These are phyloP conservation scores for Aphelocoma californica DNA, from an alignment of 2,797 vertebrate genomes.

Conservation along the genomic window DNA sequence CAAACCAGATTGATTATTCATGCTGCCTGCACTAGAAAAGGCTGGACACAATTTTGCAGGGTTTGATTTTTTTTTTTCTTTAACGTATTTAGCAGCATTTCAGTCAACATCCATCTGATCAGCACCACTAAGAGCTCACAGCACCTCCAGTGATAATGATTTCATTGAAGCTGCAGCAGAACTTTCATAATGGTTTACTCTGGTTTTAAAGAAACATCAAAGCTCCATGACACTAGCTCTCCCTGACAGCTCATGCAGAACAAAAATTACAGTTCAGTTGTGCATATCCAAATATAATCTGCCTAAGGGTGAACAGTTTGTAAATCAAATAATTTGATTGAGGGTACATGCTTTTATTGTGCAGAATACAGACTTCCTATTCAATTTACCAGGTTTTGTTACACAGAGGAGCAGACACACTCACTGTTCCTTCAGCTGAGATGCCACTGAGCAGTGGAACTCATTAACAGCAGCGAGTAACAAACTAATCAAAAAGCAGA, in stretches of 20 bases:
- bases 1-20: background rate
- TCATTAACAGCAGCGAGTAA: constrained; percentile 66
- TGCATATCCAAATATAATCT: constrained; percentile 64
- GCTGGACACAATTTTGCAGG: background rate
- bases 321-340: constrained; percentile 48
- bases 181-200: constrained; percentile 45
- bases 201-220: constrained; percentile 66
- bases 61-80: background rate
- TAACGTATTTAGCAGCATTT: background rate
- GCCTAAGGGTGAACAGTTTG: constrained; percentile 72
- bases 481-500: constrained; percentile 53
- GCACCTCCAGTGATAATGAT: background rate
- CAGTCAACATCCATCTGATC: background rate
- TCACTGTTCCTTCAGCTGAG: constrained; percentile 9
- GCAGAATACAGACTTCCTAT: constrained; percentile 5
- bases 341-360: constrained; percentile 43
- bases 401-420: background rate
- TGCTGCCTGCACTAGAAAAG: background rate
- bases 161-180: constrained; percentile 12
- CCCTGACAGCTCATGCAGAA: constrained; percentile 54
- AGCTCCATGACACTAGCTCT: constrained; percentile 39
- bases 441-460: constrained; percentile 48
- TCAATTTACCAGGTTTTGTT: constrained; percentile 9
- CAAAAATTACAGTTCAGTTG: background rate
- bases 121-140: background rate